These are phyloP conservation scores for Tapirus indicus DNA, from an alignment of 2,797 vertebrate species.

Conservation along the genomic window DNA sequence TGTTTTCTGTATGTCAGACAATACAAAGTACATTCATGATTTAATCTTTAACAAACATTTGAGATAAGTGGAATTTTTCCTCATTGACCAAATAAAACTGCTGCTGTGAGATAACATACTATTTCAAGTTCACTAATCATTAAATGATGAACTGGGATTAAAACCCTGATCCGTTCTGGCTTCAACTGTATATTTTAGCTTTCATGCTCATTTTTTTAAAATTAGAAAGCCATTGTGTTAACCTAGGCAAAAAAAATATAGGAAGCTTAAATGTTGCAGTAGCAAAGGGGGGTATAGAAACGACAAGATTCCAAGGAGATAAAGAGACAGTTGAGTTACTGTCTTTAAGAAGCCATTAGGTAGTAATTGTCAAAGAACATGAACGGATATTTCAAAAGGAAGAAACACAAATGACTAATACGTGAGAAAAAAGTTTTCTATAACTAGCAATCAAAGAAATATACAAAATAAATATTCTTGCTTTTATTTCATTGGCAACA, in stretches of 20 bases:
- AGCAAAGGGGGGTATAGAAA: background rate
- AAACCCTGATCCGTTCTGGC: background rate
- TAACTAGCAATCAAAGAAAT: constrained; percentile 24
- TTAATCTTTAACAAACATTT: background rate
- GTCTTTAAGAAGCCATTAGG: background rate
- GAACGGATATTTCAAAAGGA: background rate
- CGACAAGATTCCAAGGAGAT: background rate
- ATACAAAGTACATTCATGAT: background rate
- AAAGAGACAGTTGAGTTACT: background rate
- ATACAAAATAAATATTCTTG: background rate
- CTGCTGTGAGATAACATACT: background rate
- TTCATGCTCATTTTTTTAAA: background rate
- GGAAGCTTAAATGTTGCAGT: background rate
- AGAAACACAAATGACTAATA: background rate
- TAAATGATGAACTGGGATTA: background rate
- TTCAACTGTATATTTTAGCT: background rate
- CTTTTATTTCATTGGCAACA: background rate
- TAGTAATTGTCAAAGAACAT: background rate
- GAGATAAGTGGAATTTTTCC: background rate
- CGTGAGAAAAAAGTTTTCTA: background rate
- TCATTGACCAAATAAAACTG: constrained; percentile 43
- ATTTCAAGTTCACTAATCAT: background rate
- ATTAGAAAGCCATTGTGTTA: background rate
- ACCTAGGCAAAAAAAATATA: background rate
- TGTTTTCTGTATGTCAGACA: background rate